Conservation (phyloP, 2,113 vertebrate genomes). For the Sprattus sprattus region DNA sequence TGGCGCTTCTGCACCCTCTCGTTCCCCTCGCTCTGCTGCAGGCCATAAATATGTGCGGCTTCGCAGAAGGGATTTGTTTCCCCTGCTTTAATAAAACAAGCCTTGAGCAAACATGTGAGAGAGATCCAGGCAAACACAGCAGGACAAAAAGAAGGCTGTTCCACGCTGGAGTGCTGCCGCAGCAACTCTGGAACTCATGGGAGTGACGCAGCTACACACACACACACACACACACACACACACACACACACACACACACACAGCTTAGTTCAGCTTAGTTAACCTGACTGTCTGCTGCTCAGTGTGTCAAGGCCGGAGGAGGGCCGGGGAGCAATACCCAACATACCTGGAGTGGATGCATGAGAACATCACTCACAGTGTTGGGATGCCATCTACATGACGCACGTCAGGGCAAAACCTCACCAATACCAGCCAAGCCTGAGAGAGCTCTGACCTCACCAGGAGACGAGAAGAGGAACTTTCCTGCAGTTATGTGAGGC, state of each 20-base stretch:
- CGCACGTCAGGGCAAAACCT: neutral
- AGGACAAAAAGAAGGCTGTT: slow-evolving; percentile 54
- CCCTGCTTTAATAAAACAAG: slow-evolving; percentile 25
- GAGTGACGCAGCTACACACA: neutral
- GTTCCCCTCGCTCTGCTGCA: slow-evolving; percentile 15
- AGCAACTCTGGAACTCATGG: neutral
- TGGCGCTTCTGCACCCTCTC: neutral
- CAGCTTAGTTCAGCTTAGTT: neutral
- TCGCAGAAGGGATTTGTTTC: neutral
- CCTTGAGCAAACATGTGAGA: slow-evolving; percentile 47
- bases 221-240: neutral
- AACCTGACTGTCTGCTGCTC: neutral
- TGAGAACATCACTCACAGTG: neutral
- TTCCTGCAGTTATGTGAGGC: neutral
- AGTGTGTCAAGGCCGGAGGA: neutral
- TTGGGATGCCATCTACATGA: slow-evolving; percentile 23
- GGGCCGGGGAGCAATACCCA: neutral
- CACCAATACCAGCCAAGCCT: neutral
- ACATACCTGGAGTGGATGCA: slow-evolving; percentile 8
- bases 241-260: neutral
- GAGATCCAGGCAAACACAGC: slow-evolving; percentile 37
- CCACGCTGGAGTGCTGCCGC: neutral
- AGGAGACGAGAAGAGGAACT: neutral
- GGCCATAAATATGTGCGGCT: neutral
- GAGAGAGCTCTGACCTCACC: neutral